A percentile compares a stretch with the other conserved stretches of the same genome.
Conservation (phyloP, 2,113 vertebrate species). For the Engraulis encrasicolus region DNA sequence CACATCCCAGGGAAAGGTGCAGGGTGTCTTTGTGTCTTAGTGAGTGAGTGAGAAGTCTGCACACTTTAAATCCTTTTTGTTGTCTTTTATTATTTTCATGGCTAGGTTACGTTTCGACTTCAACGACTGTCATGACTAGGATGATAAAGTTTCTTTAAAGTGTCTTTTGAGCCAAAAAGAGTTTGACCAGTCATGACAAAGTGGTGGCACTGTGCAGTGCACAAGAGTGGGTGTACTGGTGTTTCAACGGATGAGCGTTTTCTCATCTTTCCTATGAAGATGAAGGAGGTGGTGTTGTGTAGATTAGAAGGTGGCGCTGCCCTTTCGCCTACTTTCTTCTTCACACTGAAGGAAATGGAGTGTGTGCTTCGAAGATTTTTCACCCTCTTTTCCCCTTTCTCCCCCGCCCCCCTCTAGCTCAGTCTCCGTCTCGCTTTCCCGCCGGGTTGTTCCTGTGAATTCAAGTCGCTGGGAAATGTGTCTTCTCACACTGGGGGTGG, state of each 20-base stretch:
- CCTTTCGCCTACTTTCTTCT: neutral
- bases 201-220: neutral
- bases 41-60: no score
- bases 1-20: no score
- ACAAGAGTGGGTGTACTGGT: neutral
- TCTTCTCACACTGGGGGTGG: neutral
- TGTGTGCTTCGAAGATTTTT: neutral
- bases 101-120: no score
- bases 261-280: neutral
- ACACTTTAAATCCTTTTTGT: no score
- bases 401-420: neutral
- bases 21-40: no score
- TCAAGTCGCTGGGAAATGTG: neutral
- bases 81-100: no score
- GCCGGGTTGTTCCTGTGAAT: neutral
- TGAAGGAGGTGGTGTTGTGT: neutral
- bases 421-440: neutral
- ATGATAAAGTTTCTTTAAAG: no score
- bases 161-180: no score
- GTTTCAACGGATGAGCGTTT: neutral
- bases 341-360: constrained; percentile 1
- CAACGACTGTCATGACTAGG: no score
- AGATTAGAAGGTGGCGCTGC: neutral
- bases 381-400: neutral
- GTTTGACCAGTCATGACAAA: neutral